phyloP scores from a whole-genome alignment of 2,888 invertebrate species.

The Melikaiella ostensackeni region DNA sequence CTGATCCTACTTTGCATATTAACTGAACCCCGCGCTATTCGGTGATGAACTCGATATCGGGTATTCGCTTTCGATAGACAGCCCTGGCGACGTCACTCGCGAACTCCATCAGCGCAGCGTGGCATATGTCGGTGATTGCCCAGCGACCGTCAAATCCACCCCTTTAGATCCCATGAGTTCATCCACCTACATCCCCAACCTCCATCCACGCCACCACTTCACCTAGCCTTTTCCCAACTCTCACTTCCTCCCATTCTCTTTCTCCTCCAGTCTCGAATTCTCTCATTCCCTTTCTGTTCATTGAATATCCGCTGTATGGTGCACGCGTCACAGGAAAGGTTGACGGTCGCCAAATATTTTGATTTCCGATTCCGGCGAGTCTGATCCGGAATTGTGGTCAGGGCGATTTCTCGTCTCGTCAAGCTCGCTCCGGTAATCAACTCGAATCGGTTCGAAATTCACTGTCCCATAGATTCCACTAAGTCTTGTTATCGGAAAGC shows the following conservation, averaged over 20 bases:
- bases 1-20: constrained; percentile 67
- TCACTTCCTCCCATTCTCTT: constrained; percentile 37
- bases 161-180: constrained; percentile 33
- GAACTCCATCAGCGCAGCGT: constrained; percentile 46
- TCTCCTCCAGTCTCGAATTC: constrained; percentile 17
- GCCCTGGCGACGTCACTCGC: constrained; percentile 41
- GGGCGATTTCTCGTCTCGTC: constrained; percentile 33
- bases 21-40: constrained; percentile 62
- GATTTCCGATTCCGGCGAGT: constrained; percentile 29
- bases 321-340: constrained; percentile 24
- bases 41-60: constrained; percentile 62
- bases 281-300: constrained; percentile 21
- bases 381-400: constrained; percentile 17
- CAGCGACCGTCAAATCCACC: constrained; percentile 42
- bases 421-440: constrained; percentile 46
- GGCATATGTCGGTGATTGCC: constrained; percentile 53
- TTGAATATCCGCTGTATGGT: not conserved
- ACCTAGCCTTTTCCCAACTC: constrained; percentile 7
- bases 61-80: constrained; percentile 66
- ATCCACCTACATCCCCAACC: not conserved
- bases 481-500: constrained; percentile 16
- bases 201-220: not conserved
- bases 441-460: constrained; percentile 29
- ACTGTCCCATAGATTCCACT: constrained; percentile 21
- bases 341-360: constrained; percentile 26